Percentiles rank a stretch among this genome's conserved stretches.
Conservation (phyloP, 92 coral and sea anemone species). For the Phenganax stokvisi region DNA sequence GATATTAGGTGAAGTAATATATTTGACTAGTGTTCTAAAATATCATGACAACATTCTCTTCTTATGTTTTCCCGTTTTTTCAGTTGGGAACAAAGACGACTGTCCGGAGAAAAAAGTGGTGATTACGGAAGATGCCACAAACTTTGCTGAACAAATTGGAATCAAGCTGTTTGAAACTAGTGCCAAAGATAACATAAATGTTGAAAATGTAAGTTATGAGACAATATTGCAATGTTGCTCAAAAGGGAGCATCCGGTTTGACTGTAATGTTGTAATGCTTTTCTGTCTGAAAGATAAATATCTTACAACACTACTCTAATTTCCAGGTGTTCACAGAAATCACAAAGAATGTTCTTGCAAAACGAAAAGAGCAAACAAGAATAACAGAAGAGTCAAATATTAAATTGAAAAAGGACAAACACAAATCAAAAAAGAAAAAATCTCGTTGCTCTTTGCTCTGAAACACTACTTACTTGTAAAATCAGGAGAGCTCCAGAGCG, state of each 20-base stretch:
- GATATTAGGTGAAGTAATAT: conserved; percentile 70
- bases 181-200: conserved; percentile 96
- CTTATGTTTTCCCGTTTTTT: neutral
- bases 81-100: conserved; percentile 98
- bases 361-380: conserved; percentile 71
- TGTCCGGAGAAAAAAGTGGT: conserved; percentile 92
- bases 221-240: neutral
- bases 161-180: conserved; percentile 95
- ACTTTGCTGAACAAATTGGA: conserved; percentile 93
- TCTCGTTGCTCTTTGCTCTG: conserved; percentile 44
- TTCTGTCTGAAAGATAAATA: neutral
- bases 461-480: neutral
- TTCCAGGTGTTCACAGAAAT: conserved; percentile 86
- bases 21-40: neutral
- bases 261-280: neutral
- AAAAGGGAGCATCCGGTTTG: neutral
- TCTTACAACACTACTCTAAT: neutral
- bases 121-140: conserved; percentile 74
- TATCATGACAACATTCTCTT: neutral
- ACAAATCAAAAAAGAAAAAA: conserved; percentile 61
- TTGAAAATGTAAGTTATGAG: conserved; percentile 70
- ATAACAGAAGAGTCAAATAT: conserved; percentile 67
- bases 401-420: conserved; percentile 66
- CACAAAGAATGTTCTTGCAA: conserved; percentile 75
- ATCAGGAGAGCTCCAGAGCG: neutral